Conservation (phyloP, 1,140 invertebrate genomes). For the Drosophila athabasca region DNA sequence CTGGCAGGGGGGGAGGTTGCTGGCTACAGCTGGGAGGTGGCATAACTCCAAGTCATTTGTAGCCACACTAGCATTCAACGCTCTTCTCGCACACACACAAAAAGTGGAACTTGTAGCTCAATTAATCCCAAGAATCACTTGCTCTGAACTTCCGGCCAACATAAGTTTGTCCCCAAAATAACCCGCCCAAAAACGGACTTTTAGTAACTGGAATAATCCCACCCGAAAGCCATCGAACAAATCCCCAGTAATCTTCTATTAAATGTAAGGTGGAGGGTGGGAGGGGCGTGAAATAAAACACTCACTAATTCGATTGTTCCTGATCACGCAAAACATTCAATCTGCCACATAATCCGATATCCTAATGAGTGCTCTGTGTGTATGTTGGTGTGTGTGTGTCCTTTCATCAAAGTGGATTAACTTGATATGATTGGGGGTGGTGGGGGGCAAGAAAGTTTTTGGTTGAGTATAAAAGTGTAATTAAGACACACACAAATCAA, state of each 20-base stretch:
- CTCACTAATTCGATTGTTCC: slow-evolving; percentile 10
- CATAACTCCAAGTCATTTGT: no score
- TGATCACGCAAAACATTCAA: slow-evolving; percentile 33
- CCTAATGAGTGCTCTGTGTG: not conserved
- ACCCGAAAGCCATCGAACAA: not conserved
- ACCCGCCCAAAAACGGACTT: not conserved
- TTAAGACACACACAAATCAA: slow-evolving; percentile 31
- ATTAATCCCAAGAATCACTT: no score
- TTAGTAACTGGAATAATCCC: not conserved
- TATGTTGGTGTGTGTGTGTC: not conserved
- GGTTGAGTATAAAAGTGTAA: slow-evolving; percentile 25
- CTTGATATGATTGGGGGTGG: slow-evolving; percentile 4
- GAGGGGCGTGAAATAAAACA: slow-evolving; percentile 10
- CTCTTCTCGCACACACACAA: no score
- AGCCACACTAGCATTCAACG: no score
- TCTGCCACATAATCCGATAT: slow-evolving; percentile 29
- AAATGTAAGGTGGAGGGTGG: no score
- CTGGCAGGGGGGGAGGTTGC: no score
- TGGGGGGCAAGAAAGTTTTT: slow-evolving; percentile 1
- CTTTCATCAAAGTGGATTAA: slow-evolving; percentile 35
- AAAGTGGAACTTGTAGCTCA: no score
- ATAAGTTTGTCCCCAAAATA: not conserved
- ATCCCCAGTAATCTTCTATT: not conserved
- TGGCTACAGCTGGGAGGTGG: no score
- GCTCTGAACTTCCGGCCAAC: not conserved